These are phyloP conservation scores for Antheraea pernyi DNA, from an alignment of 1,140 invertebrate species.

Conservation along the genomic window DNA sequence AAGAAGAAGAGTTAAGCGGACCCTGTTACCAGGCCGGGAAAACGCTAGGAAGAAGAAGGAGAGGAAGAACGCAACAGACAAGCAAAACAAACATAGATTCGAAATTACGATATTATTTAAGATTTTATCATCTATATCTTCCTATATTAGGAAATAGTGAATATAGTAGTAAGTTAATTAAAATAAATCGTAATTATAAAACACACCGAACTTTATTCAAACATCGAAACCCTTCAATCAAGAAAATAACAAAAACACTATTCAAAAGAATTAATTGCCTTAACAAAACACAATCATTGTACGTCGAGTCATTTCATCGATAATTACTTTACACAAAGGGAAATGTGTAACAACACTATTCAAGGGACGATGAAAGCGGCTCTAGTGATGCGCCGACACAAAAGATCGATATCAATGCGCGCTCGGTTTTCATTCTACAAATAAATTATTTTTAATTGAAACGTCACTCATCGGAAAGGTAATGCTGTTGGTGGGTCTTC, in stretches of 20 bases:
- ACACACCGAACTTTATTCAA: too few relatives aligned
- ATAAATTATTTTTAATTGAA: conserved; percentile 42
- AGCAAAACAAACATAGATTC: too few relatives aligned
- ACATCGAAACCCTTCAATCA: background rate
- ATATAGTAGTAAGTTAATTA: too few relatives aligned
- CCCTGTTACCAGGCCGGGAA: too few relatives aligned
- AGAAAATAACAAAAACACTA: background rate
- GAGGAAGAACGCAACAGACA: too few relatives aligned
- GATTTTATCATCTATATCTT: too few relatives aligned
- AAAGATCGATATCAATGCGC: conserved; percentile 29
- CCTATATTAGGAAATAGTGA: too few relatives aligned
- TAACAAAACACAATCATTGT: conserved; percentile 22
- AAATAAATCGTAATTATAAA: too few relatives aligned
- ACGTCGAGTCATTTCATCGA: conserved; percentile 20
- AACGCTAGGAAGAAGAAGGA: too few relatives aligned
- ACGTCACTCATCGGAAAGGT: conserved; percentile 31
- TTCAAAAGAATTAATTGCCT: conserved; percentile 23
- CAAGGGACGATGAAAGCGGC: conserved; percentile 15
- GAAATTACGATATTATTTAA: too few relatives aligned
- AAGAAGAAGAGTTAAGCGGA: too few relatives aligned
- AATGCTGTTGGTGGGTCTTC: background rate
- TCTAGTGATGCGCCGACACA: conserved; percentile 29
- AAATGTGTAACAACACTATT: conserved; percentile 31
- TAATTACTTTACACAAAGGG: conserved; percentile 28
- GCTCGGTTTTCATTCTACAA: conserved; percentile 24